Percentiles rank a stretch among this genome's conserved stretches.
Evolutionary conservation across 2,888 invertebrate genomes (phyloP).

Genomic region (Caenorhabditis sp.): DNA sequence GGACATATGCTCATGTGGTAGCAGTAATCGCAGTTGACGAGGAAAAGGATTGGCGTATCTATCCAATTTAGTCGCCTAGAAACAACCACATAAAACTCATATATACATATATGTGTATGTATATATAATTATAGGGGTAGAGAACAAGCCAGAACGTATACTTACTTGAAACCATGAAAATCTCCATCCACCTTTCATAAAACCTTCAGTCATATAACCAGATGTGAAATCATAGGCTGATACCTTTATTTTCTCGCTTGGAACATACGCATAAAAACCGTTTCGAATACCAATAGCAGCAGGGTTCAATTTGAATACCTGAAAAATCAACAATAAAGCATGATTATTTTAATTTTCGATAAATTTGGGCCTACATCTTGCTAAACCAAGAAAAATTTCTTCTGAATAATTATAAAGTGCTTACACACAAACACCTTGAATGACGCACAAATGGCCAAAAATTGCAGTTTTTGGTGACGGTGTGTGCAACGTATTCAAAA

Average conservation of each 20-base stretch:
- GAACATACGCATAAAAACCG: constrained; percentile 22
- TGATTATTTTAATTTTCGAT: too few relatives aligned
- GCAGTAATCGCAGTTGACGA: background rate
- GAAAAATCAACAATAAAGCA: too few relatives aligned
- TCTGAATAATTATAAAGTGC: too few relatives aligned
- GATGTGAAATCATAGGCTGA: constrained; percentile 39
- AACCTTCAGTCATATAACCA: constrained; percentile 34
- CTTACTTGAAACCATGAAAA: constrained; percentile 24
- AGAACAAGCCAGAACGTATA: background rate
- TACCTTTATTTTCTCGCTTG: constrained; percentile 28
- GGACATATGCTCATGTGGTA: constrained; percentile 11
- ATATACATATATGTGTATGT: background rate
- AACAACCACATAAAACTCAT: constrained; percentile 19
- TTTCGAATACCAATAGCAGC: constrained; percentile 18
- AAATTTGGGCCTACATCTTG: too few relatives aligned
- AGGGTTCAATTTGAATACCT: background rate
- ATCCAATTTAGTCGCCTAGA: constrained; percentile 32
- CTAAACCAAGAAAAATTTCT: too few relatives aligned
- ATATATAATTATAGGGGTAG: background rate
- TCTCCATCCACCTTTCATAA: constrained; percentile 33
- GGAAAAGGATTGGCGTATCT: constrained; percentile 6
- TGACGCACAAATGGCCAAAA: too few relatives aligned
- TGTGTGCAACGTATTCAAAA: too few relatives aligned
- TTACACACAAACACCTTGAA: too few relatives aligned
- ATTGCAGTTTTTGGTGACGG: too few relatives aligned